Conservation (phyloP, 2,113 vertebrate species). For the Odobenus rosmarus region DNA sequence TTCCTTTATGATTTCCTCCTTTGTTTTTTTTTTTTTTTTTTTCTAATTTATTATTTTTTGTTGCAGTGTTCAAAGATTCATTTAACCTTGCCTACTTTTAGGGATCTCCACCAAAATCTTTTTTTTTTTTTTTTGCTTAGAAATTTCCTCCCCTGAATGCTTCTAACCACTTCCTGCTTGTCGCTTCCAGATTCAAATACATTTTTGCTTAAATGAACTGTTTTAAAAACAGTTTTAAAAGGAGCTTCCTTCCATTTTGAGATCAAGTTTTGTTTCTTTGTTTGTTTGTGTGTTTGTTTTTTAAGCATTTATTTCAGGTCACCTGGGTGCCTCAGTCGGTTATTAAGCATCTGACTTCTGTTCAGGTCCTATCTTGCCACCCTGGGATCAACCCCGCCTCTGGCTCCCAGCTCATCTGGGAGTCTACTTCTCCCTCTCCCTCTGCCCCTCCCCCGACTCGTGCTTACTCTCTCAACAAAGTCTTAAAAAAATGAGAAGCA, state of each 20-base stretch:
- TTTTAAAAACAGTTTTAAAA: not conserved
- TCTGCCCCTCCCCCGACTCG: no score
- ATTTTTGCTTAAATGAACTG: conserved; percentile 32
- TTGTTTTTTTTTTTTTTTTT: not conserved
- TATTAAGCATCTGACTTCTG: not conserved
- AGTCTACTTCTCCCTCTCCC: not conserved
- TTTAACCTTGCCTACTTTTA: no score
- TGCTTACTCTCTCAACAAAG: not conserved
- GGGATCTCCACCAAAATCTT: no score
- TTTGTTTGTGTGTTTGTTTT: not conserved
- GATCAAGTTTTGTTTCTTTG: not conserved
- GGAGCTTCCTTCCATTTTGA: not conserved
- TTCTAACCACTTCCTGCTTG: not conserved
- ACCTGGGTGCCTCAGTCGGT: not conserved
- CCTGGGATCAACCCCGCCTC: not conserved
- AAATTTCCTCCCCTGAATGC: not conserved
- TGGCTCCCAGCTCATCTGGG: not conserved
- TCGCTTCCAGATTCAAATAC: not conserved
- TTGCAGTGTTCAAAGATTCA: no score
- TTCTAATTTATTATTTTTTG: no score
- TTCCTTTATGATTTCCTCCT: not conserved
- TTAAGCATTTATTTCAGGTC: not conserved
- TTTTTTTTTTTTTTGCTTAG: not conserved
- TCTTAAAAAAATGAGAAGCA: not conserved
- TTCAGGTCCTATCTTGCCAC: not conserved